Base-by-base conservation (phyloP, 2,888 invertebrate genomes). In the Drepanosiphum platanoidis region DNA sequence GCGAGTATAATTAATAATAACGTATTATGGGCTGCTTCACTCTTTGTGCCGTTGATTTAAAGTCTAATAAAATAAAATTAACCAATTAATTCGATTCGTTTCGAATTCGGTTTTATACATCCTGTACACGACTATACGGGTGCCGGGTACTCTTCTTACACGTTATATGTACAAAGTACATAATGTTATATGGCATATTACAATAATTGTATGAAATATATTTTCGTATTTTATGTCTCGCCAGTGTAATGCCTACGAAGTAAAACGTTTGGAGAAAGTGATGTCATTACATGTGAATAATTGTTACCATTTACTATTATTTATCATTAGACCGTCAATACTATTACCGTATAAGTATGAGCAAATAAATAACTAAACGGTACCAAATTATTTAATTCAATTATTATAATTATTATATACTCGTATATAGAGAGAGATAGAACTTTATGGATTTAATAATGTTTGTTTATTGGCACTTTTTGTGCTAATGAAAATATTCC, bases 281-380 rank as follows among this genome's bases (percentile, higher is more conserved):
- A 74, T 46, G 46, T 52, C 46, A 52, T 74, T 46, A 52, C 9
- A 22, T 74, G 22, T 52, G n/a, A n/a, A n/a, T 42, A 46, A 32
- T 46, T 74, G 46, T 72, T 46, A 46, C 32, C 30, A 74, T 74
- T 32, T 52, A 22, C 5, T 52, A 52, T 46, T 52, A 52, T 52
- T 52, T 22, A 22, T 3, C 22, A 22, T 8, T 52, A 52, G n/a
- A n/a, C n/a, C n/a, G n/a, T n/a, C n/a, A n/a, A n/a, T n/a, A n/a
- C n/a, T n/a, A n/a, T n/a, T n/a, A n/a, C n/a, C n/a, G n/a, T n/a
- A n/a, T n/a, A n/a, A n/a, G n/a, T n/a, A n/a, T n/a, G n/a, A n/a
- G n/a, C n/a, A n/a, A n/a, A n/a, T n/a, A n/a, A n/a, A n/a, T n/a
- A n/a, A n/a, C n/a, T n/a, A n/a, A n/a, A n/a, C n/a, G n/a, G n/a